Percentiles rank a stretch among this genome's conserved stretches.
phyloP scores from a whole-genome alignment of 2,113 vertebrate genomes.

The Platichthys stellatus region DNA sequence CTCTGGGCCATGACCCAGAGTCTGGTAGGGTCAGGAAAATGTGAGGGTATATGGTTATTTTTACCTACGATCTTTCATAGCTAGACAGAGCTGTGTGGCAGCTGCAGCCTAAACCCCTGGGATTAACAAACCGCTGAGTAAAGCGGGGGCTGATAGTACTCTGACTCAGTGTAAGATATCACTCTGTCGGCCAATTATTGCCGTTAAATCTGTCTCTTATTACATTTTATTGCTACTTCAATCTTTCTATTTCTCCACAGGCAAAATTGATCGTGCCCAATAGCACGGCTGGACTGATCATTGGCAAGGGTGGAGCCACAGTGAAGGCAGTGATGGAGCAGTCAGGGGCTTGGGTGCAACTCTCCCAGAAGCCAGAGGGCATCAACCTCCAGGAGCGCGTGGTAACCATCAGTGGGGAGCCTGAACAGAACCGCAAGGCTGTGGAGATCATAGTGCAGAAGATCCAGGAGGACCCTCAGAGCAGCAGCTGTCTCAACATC shows the following conservation, averaged over 20 bases:
- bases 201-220: slow-evolving; percentile 35
- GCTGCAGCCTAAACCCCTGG: slow-evolving; percentile 83
- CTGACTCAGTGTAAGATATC: slow-evolving; percentile 67
- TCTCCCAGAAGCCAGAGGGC: slow-evolving; percentile 94
- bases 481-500: slow-evolving; percentile 96
- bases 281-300: slow-evolving; percentile 94
- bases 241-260: slow-evolving; percentile 77
- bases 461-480: slow-evolving; percentile 95
- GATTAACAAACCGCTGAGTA: slow-evolving; percentile 84
- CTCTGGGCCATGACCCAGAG: slow-evolving; percentile 63
- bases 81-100: slow-evolving; percentile 77
- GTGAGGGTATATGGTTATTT: slow-evolving; percentile 82
- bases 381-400: slow-evolving; percentile 95
- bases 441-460: slow-evolving; percentile 95
- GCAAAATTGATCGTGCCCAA: slow-evolving; percentile 95
- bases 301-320: slow-evolving; percentile 92
- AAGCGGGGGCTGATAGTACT: slow-evolving; percentile 70
- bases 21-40: slow-evolving; percentile 77
- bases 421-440: slow-evolving; percentile 92
- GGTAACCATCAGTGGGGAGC: slow-evolving; percentile 93
- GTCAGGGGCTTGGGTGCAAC: slow-evolving; percentile 95
- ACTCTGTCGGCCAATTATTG: slow-evolving; percentile 51
- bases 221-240: slow-evolving; percentile 52
- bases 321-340: slow-evolving; percentile 96
- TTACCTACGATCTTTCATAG: slow-evolving; percentile 80